Base-by-base conservation (phyloP, 2,888 invertebrate species). In the Sphecodes monilicornis region DNA sequence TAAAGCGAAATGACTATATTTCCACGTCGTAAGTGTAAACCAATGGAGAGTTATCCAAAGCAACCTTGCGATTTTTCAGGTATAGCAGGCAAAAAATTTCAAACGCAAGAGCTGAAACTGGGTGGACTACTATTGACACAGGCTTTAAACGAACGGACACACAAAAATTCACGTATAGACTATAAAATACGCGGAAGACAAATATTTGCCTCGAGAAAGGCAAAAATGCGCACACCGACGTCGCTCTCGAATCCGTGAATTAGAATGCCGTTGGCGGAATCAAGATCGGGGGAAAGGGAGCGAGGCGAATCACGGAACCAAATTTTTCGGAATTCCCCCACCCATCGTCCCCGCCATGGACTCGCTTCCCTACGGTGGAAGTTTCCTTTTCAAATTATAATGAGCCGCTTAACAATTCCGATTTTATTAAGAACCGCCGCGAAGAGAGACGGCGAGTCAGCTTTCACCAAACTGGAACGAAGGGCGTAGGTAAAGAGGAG, bases 351-450 rank as follows among this genome's bases (percentile, higher is more conserved):
- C 8, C 60, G 70, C 54, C 77, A 22, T 18, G 32, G 11, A 11
- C 5, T 46, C 39, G 39, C 54, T 50, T 36, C 66, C 32, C 78
- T 41, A 36, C 64, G 72, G 36, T 80, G 72, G 80, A 84, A 84
- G 76, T 84, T 86, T 85, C 86, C 86, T 88, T 88, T 90, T 90
- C 82, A 89, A 83, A 86, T 91, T 89, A 84, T 88, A 90, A 91
- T 84, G 89, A 91, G 79, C 84, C 87, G 87, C 89, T 92, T 90
- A 89, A 88, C 87, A 88, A 91, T 91, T 89, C 91, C 81, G 86
- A 91, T 92, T 91, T 91, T 91, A 89, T 91, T 89, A 86, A 91
- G 90, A 89, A 82, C 29, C 75, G 46, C 72, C 54, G 80, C 16
- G 75, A 36, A 54, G 41, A 54, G 57, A 64, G 74, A 41, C 18